Percentiles rank a stretch among this genome's conserved stretches.
Conservation (phyloP, 2,888 invertebrate species). For the Lithophane socia region DNA sequence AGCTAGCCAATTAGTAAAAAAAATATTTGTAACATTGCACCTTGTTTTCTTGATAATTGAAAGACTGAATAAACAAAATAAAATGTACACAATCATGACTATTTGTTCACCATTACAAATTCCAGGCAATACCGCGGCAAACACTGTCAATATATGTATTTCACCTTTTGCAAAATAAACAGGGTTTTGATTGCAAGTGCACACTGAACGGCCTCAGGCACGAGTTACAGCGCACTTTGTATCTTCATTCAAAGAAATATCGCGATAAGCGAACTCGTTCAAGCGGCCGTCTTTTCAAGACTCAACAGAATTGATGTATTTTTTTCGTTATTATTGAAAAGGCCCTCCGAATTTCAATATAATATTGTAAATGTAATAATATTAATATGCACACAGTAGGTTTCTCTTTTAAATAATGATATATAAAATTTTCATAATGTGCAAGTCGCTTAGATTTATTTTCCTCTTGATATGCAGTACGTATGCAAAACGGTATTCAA, state of each 20-base stretch:
- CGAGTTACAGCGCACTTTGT: slow-evolving; percentile 62
- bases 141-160: slow-evolving; percentile 14
- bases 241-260: slow-evolving; percentile 65
- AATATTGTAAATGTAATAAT: slow-evolving; percentile 10
- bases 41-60: not conserved
- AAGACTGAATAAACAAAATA: not conserved
- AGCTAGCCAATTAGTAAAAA: not conserved
- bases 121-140: not conserved
- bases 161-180: slow-evolving; percentile 38
- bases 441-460: not conserved
- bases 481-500: not conserved
- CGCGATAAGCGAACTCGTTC: slow-evolving; percentile 67
- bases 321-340: slow-evolving; percentile 64
- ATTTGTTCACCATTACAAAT: slow-evolving; percentile 20
- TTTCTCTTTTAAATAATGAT: no score
- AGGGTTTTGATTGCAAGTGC: slow-evolving; percentile 55
- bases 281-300: slow-evolving; percentile 54
- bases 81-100: not conserved
- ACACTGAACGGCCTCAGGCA: slow-evolving; percentile 48
- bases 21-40: not conserved
- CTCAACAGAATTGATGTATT: slow-evolving; percentile 54
- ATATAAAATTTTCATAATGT: not conserved
- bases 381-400: not conserved
- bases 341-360: slow-evolving; percentile 32
- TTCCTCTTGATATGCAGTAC: not conserved